Percentiles rank a stretch among this genome's conserved stretches.
phyloP scores from a whole-genome alignment of 2,888 invertebrate species.

The Coenonympha glycerion region DNA sequence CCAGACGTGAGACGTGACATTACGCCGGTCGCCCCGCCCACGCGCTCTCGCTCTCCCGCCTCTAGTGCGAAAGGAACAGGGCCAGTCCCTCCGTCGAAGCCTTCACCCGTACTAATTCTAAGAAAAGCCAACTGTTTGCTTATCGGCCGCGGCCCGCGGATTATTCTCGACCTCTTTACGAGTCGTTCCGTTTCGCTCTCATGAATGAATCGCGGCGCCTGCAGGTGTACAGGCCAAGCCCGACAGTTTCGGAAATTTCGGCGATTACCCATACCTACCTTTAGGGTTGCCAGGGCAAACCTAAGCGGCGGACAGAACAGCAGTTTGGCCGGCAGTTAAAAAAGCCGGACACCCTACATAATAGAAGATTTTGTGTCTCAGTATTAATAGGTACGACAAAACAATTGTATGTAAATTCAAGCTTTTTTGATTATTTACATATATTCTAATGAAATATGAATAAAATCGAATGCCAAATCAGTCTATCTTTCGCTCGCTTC shows the following conservation, averaged over 20 bases:
- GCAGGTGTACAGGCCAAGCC: conserved; percentile 72
- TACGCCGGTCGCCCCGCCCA: conserved; percentile 65
- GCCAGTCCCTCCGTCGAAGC: conserved; percentile 60
- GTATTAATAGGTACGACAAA: too few species aligned
- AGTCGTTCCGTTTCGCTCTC: conserved; percentile 45
- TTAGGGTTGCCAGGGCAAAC: too few species aligned
- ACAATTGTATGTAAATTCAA: too few species aligned
- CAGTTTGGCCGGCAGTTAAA: too few species aligned
- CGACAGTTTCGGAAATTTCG: conserved; percentile 58
- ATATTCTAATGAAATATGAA: too few species aligned
- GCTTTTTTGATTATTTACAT: too few species aligned
- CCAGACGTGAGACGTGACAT: conserved; percentile 61
- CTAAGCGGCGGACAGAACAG: too few species aligned
- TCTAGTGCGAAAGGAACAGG: conserved; percentile 50
- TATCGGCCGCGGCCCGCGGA: conserved; percentile 60
- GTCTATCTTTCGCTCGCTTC: too few species aligned
- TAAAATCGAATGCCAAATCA: too few species aligned
- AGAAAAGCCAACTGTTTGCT: conserved; percentile 75
- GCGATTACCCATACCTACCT: conserved; percentile 42
- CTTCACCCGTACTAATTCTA: conserved; percentile 63
- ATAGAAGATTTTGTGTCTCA: too few species aligned
- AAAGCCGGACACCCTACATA: too few species aligned
- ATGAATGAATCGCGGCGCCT: conserved; percentile 66
- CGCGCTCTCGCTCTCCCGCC: conserved; percentile 56
- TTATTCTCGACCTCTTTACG: conserved; percentile 63